Base-by-base conservation (phyloP, 2,113 vertebrate genomes). In the Lophius piscatorius region DNA sequence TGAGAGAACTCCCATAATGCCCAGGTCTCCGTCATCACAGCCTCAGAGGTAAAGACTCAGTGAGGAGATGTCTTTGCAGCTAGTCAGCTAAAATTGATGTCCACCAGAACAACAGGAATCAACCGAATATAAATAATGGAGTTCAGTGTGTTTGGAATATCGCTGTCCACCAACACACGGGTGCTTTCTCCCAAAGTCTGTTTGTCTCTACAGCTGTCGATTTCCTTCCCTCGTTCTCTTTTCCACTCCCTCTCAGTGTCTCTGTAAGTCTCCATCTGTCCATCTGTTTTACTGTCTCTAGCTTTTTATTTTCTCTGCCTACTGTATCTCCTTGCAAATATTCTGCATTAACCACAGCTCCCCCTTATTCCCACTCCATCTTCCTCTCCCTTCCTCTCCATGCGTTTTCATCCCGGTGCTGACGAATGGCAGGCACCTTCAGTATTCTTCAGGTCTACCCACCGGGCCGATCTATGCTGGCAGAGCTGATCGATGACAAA, bases 401-500 rank as follows among this genome's bases (percentile, higher is more conserved):
- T 54, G 52, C 51, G 65, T 73, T 74, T 67, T 28, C 4, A 28
- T 8, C 8, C 4, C 40, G 41, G 67, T 13, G 2, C 26, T 70
- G 63, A 69, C 35, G 17, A 70, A 66, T 48, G 22, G 39, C 66
- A 52, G 45, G 56, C 61, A 0, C 71, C 63, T 76, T 56, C 76
- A 42, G 73, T 63, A 77, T 83, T 76, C 63, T 76, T 56, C 76
- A 42, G 73, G 65, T 79, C 81, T 76, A 72, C 73, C 70, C 49
- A 28, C 2, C n/a, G 75, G 70, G 66, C 72, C 68, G 56, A 78
- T 80, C 38, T 52, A 17, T 40, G 61, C 41, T 49, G 74, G 68
- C 74, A 38, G 54, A 63, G 63, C 59, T 0, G 81, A 83, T 88
- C 76, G 44, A 87, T 87, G 81, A 70, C 82, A 71, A 82, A 76